Conservation (phyloP, 1,140 invertebrate species). For the Zaprionus capensis region DNA sequence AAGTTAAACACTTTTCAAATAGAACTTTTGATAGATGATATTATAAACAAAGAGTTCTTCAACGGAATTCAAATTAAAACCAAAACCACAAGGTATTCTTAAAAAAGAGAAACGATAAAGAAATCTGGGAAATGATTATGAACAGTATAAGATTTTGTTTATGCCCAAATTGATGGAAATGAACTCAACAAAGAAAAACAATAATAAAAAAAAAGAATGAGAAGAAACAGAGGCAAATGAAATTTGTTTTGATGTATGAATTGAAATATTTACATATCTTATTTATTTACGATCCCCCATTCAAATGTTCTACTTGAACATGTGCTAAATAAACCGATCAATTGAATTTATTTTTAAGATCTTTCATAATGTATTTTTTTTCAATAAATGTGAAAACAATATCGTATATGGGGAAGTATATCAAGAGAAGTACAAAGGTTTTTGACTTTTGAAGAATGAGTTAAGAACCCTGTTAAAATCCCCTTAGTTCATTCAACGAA, state of each 20-base stretch:
- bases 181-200: constrained; percentile 16
- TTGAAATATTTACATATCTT: constrained; percentile 36
- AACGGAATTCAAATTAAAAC: background rate
- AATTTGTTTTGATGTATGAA: constrained; percentile 33
- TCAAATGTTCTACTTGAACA: background rate
- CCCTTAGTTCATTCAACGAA: too few species aligned
- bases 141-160: constrained; percentile 31
- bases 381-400: background rate
- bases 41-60: constrained; percentile 26
- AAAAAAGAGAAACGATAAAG: background rate
- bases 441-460: background rate
- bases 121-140: background rate
- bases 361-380: background rate
- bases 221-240: constrained; percentile 1
- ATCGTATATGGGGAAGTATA: background rate
- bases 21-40: constrained; percentile 29
- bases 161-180: constrained; percentile 14
- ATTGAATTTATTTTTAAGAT: constrained; percentile 6
- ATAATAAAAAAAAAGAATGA: constrained; percentile 6
- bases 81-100: background rate
- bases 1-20: background rate
- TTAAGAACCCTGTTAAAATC: too few species aligned
- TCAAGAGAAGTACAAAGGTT: background rate
- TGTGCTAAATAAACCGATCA: constrained; percentile 24
- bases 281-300: constrained; percentile 4